Base-by-base conservation (phyloP, 2,888 invertebrate genomes). In the Drosophila kuntzei region DNA sequence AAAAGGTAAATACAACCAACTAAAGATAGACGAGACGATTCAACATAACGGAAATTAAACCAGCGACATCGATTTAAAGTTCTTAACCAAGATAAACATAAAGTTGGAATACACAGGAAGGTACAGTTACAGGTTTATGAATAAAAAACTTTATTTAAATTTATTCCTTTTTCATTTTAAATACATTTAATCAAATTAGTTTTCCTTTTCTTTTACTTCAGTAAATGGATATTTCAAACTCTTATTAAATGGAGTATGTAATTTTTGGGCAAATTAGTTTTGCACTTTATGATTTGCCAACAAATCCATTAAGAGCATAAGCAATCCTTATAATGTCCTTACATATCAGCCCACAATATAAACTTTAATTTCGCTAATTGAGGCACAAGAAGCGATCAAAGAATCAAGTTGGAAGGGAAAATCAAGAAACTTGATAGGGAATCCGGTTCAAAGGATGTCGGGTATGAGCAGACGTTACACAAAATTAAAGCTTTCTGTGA, bases 331-430 rank as follows among this genome's bases (percentile, higher is more conserved):
- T 41, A 53, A 39, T 41, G 20, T 22, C 14, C 37, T 16, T 50
- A 55, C 41, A 37, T 14, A 37, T 41, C 32, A 54, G 32, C 6
- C 16, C 14, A 12, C 32, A 69, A 32, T 55, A 8, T 37, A 37
- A 53, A 62, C 54, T 66, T 61, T 68, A 60, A 81, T 75, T 68
- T 70, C 20, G 44, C 75, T 78, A 78, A 80, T 71, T 72, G 75
- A 49, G 54, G 22, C 51, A 29, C 22, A 25, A 50, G 14, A 34
- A 36, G 20, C 32, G 2, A 22, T 39, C 11, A 22, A 14, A 29
- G 14, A 71, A 47, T 59, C 65, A 27, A 43, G 18, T n/a, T 16
- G 16, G 41, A 34, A 25, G 44, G 29, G 9, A 47, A 44, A 54
- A 41, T 12, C 43, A 57, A 46, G 22, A 16, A 57, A 57, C 43